These are phyloP conservation scores for Melanotaenia pygmaea DNA, from an alignment of 2,797 vertebrate species.

Conservation along the genomic window DNA sequence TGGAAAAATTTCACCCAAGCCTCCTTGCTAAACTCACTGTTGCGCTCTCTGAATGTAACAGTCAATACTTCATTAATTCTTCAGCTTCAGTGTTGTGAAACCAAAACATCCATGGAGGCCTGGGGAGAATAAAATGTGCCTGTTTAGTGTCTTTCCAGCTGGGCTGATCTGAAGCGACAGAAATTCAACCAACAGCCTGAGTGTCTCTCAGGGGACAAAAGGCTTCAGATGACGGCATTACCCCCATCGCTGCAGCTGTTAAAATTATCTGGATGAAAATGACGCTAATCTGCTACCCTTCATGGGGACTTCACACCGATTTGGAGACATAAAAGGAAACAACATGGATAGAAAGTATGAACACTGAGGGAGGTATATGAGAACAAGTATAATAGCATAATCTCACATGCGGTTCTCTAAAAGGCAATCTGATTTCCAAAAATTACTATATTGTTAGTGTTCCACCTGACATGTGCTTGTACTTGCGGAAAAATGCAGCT, in stretches of 20 bases:
- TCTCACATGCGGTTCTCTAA: constrained; percentile 70
- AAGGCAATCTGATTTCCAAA: constrained; percentile 79
- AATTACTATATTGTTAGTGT: constrained; percentile 78
- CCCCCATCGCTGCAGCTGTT: constrained; percentile 80
- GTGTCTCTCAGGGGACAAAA: constrained; percentile 76
- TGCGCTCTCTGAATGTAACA: constrained; percentile 56
- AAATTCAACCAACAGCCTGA: constrained; percentile 78
- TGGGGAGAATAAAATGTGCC: constrained; percentile 68
- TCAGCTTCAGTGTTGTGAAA: constrained; percentile 62
- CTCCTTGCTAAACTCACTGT: constrained; percentile 22
- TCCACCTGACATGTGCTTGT: constrained; percentile 44
- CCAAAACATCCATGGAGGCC: constrained; percentile 64
- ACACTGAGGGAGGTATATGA: constrained; percentile 53
- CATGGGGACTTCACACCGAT: constrained; percentile 68
- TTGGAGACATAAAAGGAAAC: constrained; percentile 73
- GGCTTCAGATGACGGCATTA: constrained; percentile 76
- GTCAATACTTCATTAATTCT: constrained; percentile 68
- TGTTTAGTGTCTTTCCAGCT: constrained; percentile 82
- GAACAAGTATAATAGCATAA: constrained; percentile 47
- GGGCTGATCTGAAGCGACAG: constrained; percentile 79
- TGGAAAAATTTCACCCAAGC: constrained; percentile 39
- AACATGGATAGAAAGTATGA: constrained; percentile 63
- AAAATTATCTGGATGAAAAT: constrained; percentile 81
- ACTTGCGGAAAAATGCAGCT: constrained; percentile 22
- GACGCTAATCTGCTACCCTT: constrained; percentile 78